phyloP scores from a whole-genome alignment of 2,113 vertebrate species.

The Anseranas semipalmata region DNA sequence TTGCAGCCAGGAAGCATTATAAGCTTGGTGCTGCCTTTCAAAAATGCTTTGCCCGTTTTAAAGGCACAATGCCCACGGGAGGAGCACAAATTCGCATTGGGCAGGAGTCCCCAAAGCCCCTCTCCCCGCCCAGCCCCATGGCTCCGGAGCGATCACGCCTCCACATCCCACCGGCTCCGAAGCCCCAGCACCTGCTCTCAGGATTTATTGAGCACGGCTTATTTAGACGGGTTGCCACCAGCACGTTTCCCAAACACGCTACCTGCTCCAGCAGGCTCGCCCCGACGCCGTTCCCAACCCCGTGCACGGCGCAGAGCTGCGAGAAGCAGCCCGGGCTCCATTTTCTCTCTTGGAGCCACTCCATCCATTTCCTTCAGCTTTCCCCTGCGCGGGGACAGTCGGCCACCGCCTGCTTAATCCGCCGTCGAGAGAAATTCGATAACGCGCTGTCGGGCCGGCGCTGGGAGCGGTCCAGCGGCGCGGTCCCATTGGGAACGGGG shows the following conservation, averaged over 20 bases:
- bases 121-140: neutral
- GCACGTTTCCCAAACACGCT: too few species aligned
- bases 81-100: neutral
- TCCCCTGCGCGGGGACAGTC: neutral
- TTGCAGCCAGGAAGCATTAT: neutral
- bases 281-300: too few species aligned
- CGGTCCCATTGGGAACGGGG: neutral
- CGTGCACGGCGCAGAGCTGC: neutral
- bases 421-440: neutral
- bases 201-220: neutral
- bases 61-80: neutral
- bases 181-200: neutral
- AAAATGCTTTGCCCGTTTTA: neutral
- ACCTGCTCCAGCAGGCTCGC: too few species aligned
- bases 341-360: neutral
- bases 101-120: neutral
- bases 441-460: neutral
- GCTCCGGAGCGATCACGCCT: neutral
- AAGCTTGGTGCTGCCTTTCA: neutral
- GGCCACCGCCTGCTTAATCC: neutral
- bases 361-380: neutral
- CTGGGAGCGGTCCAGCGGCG: neutral
- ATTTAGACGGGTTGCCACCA: neutral
- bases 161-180: neutral
- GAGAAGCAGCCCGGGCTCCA: neutral